A percentile compares a stretch with the other conserved stretches of the same genome.
These are phyloP conservation scores for Morpho deidamia DNA, from an alignment of 2,888 invertebrate genomes.

Conservation along the genomic window DNA sequence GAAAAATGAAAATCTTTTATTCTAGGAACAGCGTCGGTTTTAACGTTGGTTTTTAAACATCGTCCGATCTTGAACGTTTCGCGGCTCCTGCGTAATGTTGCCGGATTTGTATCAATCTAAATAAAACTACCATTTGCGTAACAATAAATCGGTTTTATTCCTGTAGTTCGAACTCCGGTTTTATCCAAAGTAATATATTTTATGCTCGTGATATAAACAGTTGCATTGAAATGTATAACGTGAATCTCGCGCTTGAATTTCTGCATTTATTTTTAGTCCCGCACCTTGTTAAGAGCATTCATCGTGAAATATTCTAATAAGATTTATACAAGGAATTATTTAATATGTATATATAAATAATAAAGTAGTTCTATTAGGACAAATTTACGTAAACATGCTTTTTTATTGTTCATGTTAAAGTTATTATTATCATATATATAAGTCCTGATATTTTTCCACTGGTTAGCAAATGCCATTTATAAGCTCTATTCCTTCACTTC, in stretches of 20 bases:
- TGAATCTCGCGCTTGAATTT: slow-evolving; percentile 7
- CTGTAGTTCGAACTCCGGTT: slow-evolving; percentile 11
- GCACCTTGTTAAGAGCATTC: slow-evolving; percentile 7
- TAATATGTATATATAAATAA: not conserved
- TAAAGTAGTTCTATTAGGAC: too few species aligned
- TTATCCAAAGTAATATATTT: slow-evolving; percentile 13
- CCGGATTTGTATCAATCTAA: slow-evolving; percentile 13
- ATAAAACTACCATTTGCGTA: slow-evolving; percentile 12
- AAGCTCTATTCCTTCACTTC: too few species aligned
- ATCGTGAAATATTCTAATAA: slow-evolving; percentile 1
- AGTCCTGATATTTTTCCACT: too few species aligned
- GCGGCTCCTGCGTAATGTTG: slow-evolving; percentile 1
- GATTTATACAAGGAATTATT: not conserved
- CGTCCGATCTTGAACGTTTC: slow-evolving; percentile 8
- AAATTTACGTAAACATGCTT: too few species aligned
- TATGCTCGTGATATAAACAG: slow-evolving; percentile 13
- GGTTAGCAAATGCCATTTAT: too few species aligned
- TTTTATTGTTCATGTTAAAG: too few species aligned
- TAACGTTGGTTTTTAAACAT: not conserved
- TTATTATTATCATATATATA: too few species aligned
- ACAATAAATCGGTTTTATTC: slow-evolving; percentile 17
- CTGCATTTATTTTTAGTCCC: slow-evolving; percentile 13
- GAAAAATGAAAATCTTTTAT: not conserved
- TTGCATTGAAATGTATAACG: slow-evolving; percentile 16
- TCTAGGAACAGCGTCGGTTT: not conserved